Conservation (phyloP, 2,797 vertebrate species). For the Momotus momota region DNA sequence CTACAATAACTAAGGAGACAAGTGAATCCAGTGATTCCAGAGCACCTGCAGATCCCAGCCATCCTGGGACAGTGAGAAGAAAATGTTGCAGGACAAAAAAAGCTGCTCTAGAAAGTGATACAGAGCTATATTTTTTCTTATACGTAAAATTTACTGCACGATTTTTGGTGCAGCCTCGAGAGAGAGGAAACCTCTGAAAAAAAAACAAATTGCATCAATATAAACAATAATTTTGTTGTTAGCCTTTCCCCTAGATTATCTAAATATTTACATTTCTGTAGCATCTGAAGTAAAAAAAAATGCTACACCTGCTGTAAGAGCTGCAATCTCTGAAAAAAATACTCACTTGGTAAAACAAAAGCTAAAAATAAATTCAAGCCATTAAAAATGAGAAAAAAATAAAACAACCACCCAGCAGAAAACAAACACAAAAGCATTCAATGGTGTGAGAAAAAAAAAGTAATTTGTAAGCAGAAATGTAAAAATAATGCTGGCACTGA, state of each 20-base stretch:
- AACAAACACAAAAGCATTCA: neutral
- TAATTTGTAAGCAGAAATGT: neutral
- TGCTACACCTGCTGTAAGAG: neutral
- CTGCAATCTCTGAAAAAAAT: neutral
- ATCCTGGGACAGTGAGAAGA: neutral
- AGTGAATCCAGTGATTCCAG: neutral
- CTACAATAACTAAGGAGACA: neutral
- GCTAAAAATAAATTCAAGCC: conserved; percentile 12
- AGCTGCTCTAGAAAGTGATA: neutral
- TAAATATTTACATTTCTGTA: conserved; percentile 20
- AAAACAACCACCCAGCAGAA: neutral
- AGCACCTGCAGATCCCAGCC: neutral
- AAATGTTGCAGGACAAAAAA: neutral
- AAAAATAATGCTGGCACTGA: neutral
- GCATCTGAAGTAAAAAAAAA: neutral
- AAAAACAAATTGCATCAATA: neutral
- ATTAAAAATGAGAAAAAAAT: neutral
- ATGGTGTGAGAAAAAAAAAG: neutral
- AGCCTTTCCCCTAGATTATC: neutral
- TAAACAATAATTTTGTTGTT: neutral
- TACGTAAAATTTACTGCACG: neutral
- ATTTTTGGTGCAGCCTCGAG: neutral
- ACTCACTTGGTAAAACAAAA: neutral
- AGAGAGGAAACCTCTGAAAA: neutral
- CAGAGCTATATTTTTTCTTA: neutral